Conservation (phyloP, 2,113 vertebrate genomes). For the Scalopus aquaticus region DNA sequence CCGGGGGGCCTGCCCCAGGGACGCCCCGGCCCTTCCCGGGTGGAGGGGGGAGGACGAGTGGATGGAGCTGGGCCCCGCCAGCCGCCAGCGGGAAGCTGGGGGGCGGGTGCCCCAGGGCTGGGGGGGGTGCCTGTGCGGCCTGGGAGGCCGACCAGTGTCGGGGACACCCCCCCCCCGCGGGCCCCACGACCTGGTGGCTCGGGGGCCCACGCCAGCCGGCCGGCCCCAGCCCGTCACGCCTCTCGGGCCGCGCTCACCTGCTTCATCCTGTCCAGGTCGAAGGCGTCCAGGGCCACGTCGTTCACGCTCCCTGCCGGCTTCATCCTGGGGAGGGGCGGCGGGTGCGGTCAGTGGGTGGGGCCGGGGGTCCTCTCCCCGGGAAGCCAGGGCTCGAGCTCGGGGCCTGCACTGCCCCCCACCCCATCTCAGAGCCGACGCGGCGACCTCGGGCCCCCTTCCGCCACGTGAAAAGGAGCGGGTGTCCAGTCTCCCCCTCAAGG, state of each 20-base stretch:
- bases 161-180: too few species aligned
- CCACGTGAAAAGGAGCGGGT: rapidly evolving
- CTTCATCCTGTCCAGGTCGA: constrained; percentile 99
- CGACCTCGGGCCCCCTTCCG: rapidly evolving
- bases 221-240: neutral
- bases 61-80: too few species aligned
- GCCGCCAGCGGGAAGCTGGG: neutral
- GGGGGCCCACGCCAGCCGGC: rapidly evolving
- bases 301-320: constrained; percentile 94
- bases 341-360: neutral
- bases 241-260: constrained; percentile 86
- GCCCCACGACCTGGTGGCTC: neutral
- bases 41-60: too few species aligned
- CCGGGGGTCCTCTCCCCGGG: rapidly evolving
- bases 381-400: rapidly evolving
- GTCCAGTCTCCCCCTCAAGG: neutral
- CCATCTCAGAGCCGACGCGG: neutral
- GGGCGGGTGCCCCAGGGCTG: too few species aligned
- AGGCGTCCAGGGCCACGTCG: constrained; percentile 92
- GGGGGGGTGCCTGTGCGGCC: too few species aligned
- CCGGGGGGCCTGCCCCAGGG: too few species aligned
- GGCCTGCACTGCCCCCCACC: rapidly evolving
- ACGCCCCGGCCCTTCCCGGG: too few species aligned
- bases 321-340: constrained; percentile 86
- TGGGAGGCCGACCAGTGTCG: too few species aligned